phyloP scores from a whole-genome alignment of 1,140 invertebrate genomes.

The Leptonema lineaticorne region DNA sequence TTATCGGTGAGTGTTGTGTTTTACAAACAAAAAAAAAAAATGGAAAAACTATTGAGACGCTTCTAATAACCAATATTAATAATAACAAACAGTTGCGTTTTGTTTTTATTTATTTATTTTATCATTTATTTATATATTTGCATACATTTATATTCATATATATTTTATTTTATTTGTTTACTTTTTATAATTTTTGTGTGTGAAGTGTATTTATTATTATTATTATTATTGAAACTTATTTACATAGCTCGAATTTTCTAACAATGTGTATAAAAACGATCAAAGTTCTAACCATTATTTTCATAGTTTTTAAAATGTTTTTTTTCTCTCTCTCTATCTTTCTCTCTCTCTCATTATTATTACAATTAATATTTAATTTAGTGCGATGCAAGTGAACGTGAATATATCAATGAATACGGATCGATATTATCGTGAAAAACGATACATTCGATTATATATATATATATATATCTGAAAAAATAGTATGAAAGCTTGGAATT shows the following conservation, averaged over 20 bases:
- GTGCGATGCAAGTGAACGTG: no score
- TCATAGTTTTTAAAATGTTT: no score
- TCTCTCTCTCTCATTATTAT: not conserved
- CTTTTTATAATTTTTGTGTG: not conserved
- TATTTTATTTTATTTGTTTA: no score
- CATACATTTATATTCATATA: no score
- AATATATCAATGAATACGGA: no score
- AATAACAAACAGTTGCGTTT: constrained; percentile 20
- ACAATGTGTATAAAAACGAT: not conserved
- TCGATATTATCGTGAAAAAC: not conserved
- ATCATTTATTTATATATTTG: no score
- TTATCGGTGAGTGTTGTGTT: constrained; percentile 27
- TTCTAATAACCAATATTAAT: constrained; percentile 21
- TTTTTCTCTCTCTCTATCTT: no score
- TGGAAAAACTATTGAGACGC: constrained; percentile 19
- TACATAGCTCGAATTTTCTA: no score
- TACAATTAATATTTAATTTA: no score
- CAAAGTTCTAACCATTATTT: not conserved
- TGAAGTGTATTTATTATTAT: constrained; percentile 14
- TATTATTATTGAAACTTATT: no score
- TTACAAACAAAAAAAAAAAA: no score
- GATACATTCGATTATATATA: not conserved
- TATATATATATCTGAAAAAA: not conserved
- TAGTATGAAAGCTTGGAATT: not conserved
- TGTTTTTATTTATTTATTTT: no score